A percentile compares a stretch with the other conserved stretches of the same genome.
Evolutionary conservation across 92 coral and sea anemone genomes (phyloP).

Genomic region (Galaxea fascicularis): DNA sequence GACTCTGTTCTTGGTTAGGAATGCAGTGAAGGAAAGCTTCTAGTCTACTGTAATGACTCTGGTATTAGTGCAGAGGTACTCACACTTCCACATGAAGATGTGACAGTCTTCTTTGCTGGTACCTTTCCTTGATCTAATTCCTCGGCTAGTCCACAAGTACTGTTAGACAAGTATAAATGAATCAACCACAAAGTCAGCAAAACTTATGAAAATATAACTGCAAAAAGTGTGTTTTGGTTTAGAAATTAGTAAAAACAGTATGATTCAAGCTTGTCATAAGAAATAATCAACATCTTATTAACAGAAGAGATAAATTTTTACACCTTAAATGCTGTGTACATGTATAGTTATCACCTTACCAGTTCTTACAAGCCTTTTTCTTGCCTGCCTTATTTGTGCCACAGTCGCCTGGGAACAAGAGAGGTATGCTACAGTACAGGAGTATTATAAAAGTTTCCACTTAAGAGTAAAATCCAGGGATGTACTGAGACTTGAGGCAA

Average conservation of each 20-base stretch:
- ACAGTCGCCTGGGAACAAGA: slow-evolving; percentile 76
- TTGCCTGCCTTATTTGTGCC: slow-evolving; percentile 87
- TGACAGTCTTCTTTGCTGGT: slow-evolving; percentile 70
- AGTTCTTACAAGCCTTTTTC: slow-evolving; percentile 98
- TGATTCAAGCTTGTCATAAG: too few relatives aligned
- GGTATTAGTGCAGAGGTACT: slow-evolving; percentile 24
- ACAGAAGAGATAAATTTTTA: too few relatives aligned
- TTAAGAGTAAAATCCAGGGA: too few relatives aligned
- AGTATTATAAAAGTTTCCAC: not conserved
- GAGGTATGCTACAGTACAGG: not conserved
- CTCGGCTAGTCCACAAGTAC: slow-evolving; percentile 97
- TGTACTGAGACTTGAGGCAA: too few relatives aligned
- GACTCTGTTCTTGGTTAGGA: too few relatives aligned
- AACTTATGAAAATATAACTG: not conserved
- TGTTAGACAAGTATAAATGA: not conserved
- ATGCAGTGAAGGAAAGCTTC: too few relatives aligned
- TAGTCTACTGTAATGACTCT: not conserved
- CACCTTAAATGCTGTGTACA: too few relatives aligned
- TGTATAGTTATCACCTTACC: slow-evolving; percentile 59
- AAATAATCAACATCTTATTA: too few relatives aligned
- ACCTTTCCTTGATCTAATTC: slow-evolving; percentile 73
- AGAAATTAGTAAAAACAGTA: too few relatives aligned
- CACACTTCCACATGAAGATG: slow-evolving; percentile 99
- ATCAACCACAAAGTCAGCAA: not conserved
- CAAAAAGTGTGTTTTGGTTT: not conserved